Evolutionary conservation across 2,888 invertebrate species (phyloP).

Genomic region (Theodoxus fluviatilis): DNA sequence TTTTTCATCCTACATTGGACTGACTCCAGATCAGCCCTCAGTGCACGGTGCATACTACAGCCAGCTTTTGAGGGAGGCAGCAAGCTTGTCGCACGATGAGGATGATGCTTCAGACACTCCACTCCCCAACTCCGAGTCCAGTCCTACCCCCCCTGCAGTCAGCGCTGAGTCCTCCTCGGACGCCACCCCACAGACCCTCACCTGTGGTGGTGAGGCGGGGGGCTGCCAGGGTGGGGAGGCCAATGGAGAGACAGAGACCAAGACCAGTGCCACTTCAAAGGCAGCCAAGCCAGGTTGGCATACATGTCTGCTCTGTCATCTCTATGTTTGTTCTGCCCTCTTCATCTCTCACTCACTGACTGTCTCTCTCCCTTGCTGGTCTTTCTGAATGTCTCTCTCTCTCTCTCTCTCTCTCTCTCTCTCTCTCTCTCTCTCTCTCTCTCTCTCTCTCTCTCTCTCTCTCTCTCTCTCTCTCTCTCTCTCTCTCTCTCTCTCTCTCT

Average conservation of each 20-base stretch:
- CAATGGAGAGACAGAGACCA: too few relatives aligned
- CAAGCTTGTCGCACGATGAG: constrained; percentile 3
- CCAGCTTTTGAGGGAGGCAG: constrained; percentile 54
- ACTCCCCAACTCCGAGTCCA: neutral
- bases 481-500: neutral
- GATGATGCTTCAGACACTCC: neutral
- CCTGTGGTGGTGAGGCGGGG: too few relatives aligned
- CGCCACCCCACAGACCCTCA: neutral
- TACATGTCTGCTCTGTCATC: neutral
- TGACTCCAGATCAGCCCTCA: constrained; percentile 45
- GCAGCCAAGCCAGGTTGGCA: too few relatives aligned
- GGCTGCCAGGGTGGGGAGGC: too few relatives aligned
- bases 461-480: constrained; percentile 12
- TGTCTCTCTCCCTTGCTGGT: neutral
- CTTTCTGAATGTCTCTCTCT: neutral
- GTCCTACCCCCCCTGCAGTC: neutral
- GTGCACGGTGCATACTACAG: constrained; percentile 57
- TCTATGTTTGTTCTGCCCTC: neutral
- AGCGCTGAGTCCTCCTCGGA: neutral
- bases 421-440: neutral
- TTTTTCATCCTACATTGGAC: neutral
- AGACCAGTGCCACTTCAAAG: too few relatives aligned
- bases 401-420: neutral
- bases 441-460: neutral
- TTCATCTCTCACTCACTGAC: neutral